Conservation (phyloP, 2,797 vertebrate genomes). For the Ceryle rudis region DNA sequence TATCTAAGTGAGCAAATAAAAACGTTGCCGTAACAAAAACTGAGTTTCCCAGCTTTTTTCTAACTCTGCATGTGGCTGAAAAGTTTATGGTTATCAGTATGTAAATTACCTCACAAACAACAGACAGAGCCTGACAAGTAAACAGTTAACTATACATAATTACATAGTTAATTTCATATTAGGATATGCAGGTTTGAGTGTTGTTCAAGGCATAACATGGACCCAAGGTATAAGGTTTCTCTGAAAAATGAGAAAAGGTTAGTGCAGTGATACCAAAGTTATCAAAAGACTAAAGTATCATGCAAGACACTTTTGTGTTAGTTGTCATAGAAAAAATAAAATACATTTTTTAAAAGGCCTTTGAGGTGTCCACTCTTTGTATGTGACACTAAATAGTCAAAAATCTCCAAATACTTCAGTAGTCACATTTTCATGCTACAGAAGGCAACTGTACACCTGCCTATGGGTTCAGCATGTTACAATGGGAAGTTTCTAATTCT, state of each 20-base stretch:
- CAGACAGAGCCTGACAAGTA: not conserved
- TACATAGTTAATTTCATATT: not conserved
- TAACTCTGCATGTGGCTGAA: not conserved
- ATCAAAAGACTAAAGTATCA: not conserved
- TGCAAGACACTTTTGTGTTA: not conserved
- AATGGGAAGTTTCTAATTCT: not conserved
- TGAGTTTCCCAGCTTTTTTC: not conserved
- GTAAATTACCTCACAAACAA: constrained; percentile 1
- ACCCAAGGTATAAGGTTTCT: not conserved
- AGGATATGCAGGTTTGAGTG: not conserved
- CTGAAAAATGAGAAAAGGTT: constrained; percentile 19
- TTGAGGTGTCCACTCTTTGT: not conserved
- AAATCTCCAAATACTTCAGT: not conserved
- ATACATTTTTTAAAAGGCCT: not conserved
- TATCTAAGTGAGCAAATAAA: not conserved
- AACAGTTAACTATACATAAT: constrained; percentile 2
- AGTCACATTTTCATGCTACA: constrained; percentile 6
- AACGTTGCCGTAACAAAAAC: not conserved
- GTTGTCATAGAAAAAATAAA: not conserved
- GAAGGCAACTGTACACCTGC: not conserved
- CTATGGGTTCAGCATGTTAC: not conserved
- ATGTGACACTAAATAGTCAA: not conserved
- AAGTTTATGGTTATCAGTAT: not conserved
- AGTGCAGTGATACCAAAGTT: not conserved
- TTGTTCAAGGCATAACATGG: not conserved